Base-by-base conservation (phyloP, 2,797 vertebrate genomes). In the Tokudaia muenninki region DNA sequence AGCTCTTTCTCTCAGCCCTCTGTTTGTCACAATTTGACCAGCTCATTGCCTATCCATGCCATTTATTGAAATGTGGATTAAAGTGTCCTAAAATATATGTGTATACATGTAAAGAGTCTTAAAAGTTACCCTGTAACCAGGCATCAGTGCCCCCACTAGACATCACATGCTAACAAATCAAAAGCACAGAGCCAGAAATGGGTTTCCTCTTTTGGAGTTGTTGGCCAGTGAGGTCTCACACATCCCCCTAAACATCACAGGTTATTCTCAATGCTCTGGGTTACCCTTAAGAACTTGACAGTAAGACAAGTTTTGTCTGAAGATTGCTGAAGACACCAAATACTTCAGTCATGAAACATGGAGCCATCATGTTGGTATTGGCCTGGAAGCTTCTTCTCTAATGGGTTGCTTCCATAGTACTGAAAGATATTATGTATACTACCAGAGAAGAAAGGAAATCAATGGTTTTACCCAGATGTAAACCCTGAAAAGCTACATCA, bases 61-160 rank as follows among this genome's bases (percentile, higher is more conserved):
- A 72, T 41, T 72, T 47, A 37, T 87, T 72, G 82, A 88, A 95
- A 95, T 79, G 22, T 87, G 74, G 4, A 72, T 61, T 91, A 88
- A 70, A 78, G 47, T 16, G 3, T 78, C 47, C 47, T 79, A 52
- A 79, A 79, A 79, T 19, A 79, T 79, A 52, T 34, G 6, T 8
- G 1, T 50, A 50, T 9, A 52, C 8, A 79, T 52, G 50, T 34
- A 79, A 52, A 52, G 77, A 52, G 47, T 79, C 3, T 52, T 79
- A 31, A 50, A 78, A 79, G 47, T 79, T 79, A 34, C 16, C 77
- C 77, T 79, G 16, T 52, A 79, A 79, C 26, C 47, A 50, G 50
- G 41, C 13, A 78, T 31, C 44, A 47, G 6, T 77, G 74, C 22
- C 74, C 24, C 74, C 14, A 34, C 47, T 52, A 78, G 44, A 78